A percentile compares a stretch with the other conserved stretches of the same genome.
These are phyloP conservation scores for Bombus balteatus DNA, from an alignment of 1,140 invertebrate species.

Conservation along the genomic window DNA sequence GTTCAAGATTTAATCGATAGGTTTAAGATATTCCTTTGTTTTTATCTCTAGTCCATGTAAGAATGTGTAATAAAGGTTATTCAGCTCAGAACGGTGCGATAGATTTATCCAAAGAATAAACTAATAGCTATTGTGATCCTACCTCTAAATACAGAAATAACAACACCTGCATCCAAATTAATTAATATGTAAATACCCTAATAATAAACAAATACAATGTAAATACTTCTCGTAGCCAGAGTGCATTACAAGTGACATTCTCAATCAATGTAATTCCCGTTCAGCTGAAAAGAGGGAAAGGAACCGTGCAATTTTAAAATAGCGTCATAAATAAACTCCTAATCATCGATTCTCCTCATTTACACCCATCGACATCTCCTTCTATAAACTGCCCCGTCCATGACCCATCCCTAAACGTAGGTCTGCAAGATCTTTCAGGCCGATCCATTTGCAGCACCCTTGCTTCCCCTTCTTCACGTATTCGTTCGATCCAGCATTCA, in stretches of 20 bases:
- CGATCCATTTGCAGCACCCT: neutral
- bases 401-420: neutral
- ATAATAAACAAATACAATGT: too few species aligned
- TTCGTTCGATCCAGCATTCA: neutral
- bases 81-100: too few species aligned
- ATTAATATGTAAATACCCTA: too few species aligned
- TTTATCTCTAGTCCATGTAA: too few species aligned
- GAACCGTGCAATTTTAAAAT: neutral
- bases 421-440: neutral
- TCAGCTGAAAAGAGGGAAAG: neutral
- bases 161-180: too few species aligned
- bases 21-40: too few species aligned
- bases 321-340: neutral
- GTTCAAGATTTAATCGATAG: too few species aligned
- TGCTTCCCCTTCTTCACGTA: neutral
- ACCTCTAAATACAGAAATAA: too few species aligned
- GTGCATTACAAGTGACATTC: neutral
- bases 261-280: fast-evolving
- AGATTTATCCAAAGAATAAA: too few species aligned
- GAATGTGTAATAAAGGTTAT: too few species aligned
- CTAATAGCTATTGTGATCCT: too few species aligned
- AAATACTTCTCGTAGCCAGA: too few species aligned
- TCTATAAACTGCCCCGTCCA: neutral
- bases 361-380: neutral
- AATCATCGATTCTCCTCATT: neutral